Base-by-base conservation (phyloP, 1,140 invertebrate species). In the Drosophila elegans region DNA sequence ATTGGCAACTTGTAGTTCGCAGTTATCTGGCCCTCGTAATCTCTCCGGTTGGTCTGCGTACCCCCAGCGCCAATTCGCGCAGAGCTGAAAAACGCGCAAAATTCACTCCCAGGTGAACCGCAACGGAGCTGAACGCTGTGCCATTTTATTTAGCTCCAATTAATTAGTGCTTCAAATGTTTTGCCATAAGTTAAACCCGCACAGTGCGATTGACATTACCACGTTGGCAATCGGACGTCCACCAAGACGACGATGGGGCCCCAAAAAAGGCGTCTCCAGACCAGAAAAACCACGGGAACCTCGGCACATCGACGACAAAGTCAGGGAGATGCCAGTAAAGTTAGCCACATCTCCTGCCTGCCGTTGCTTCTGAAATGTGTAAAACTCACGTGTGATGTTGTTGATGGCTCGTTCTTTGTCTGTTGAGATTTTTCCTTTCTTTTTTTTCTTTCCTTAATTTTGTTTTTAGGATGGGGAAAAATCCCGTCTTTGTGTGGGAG, bases 141-240 rank as follows among this genome's bases (percentile, higher is more conserved):
- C 86, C 83, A 82, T 91, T 91, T 91, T 91, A 91, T 91, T 91
- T 91, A 91, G 90, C 89, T 91, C 90, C 90, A 91, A 91, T 91
- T 91, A 91, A 91, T 91, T 91, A 91, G 90, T 91, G 90, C 90
- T 91, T 91, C 84, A 91, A 91, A 91, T 91, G 90, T 91, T 89
- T 91, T 91, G 90, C 90, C 88, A 91, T 91, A 91, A 91, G 90
- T 91, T 91, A 89, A 81, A 77, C 85, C 85, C 84, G 80, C 80
- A 88, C 83, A 88, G 83, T 88, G 84, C 84, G 85, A 89, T 89
- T 89, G 84, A 89, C 84, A 89, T 89, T 89, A 84, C 84, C 80
- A 90, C 78, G 77, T 69, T 88, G 68, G 61, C 73, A 84, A 88
- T 88, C 83, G 79, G 71, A 66, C 57, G 69, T 67, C 66, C 53